A percentile compares a stretch with the other conserved stretches of the same genome.
Evolutionary conservation across 2,113 vertebrate genomes (phyloP).

Genomic region (Myocastor coypus): DNA sequence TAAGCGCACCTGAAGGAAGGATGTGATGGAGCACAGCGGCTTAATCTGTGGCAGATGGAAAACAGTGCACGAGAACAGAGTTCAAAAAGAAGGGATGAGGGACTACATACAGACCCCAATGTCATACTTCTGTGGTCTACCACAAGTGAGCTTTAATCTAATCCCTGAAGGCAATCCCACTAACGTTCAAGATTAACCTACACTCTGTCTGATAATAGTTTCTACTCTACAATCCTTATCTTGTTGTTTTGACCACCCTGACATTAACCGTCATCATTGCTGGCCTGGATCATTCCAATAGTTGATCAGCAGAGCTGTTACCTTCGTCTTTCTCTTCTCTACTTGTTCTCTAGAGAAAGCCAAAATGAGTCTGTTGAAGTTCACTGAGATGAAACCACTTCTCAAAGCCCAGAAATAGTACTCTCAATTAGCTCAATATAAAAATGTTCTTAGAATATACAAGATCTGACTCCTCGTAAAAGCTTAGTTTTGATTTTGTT

Average conservation of each 20-base stretch:
- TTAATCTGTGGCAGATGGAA: background rate
- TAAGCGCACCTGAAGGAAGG: background rate
- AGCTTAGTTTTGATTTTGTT: background rate
- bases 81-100: background rate
- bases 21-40: background rate
- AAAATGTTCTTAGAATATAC: background rate
- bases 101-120: background rate
- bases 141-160: background rate
- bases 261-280: background rate
- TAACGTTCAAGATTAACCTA: background rate
- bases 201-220: background rate
- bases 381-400: background rate
- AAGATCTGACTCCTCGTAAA: background rate
- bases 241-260: background rate
- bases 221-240: background rate
- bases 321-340: background rate
- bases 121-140: background rate
- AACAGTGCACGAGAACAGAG: background rate
- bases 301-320: background rate
- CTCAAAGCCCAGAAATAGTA: background rate
- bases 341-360: background rate
- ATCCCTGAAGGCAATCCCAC: background rate
- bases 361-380: background rate
- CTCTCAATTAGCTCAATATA: background rate
- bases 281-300: background rate